Conservation (phyloP, 2,113 vertebrate species). For the Pangasianodon hypophthalmus region DNA sequence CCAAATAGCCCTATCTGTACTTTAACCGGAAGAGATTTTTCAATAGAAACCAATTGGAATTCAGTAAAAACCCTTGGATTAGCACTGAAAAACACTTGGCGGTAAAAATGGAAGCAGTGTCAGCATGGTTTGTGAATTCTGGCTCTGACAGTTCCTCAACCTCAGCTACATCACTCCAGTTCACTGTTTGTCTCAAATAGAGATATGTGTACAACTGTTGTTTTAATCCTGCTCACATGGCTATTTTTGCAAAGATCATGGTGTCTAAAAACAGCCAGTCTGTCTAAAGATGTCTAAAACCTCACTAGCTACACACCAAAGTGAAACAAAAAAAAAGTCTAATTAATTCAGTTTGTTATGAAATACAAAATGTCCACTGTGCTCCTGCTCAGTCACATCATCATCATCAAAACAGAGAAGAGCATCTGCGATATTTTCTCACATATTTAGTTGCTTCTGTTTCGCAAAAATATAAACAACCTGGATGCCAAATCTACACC, state of each 20-base stretch:
- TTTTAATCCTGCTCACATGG: too few relatives aligned
- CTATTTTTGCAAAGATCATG: background rate
- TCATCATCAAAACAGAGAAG: background rate
- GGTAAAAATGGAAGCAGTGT: background rate
- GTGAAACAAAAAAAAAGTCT: background rate
- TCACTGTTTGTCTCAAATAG: background rate
- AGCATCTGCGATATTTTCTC: background rate
- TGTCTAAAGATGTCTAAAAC: background rate
- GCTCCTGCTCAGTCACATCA: background rate
- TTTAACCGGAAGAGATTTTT: background rate
- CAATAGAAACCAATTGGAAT: background rate
- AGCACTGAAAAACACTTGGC: background rate
- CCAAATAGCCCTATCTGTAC: background rate
- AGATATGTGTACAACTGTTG: background rate
- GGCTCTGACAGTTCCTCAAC: background rate
- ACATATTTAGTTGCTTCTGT: background rate
- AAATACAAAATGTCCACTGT: background rate
- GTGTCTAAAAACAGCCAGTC: background rate
- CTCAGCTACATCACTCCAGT: background rate
- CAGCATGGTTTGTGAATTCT: background rate
- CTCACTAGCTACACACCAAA: background rate
- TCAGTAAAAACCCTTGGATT: background rate
- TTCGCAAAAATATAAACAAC: background rate
- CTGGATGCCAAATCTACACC: background rate
- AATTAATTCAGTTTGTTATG: background rate